Evolutionary conservation across 2,888 invertebrate species (phyloP).

Genomic region (Lymantria monacha): DNA sequence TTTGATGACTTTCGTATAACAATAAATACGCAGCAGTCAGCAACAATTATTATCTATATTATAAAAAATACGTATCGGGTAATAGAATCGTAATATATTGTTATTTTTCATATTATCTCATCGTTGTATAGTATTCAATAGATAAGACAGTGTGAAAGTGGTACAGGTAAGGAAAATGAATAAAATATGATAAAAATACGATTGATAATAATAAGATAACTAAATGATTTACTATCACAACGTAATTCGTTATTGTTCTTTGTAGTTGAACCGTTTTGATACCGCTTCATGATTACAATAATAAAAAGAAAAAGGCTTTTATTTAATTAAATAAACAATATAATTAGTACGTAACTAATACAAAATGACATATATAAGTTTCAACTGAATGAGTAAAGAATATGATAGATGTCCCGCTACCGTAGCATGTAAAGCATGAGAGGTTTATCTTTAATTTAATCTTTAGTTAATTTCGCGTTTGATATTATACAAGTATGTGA

Average conservation of each 20-base stretch:
- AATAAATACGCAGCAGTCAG: not conserved
- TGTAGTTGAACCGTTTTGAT: not conserved
- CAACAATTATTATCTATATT: not conserved
- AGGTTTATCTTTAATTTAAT: too few relatives aligned
- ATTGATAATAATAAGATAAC: not conserved
- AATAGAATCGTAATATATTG: not conserved
- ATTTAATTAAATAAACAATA: too few relatives aligned
- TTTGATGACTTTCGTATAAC: too few relatives aligned
- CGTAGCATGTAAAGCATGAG: too few relatives aligned
- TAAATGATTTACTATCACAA: not conserved
- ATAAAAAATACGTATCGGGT: not conserved
- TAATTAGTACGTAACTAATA: too few relatives aligned
- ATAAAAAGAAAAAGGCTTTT: too few relatives aligned
- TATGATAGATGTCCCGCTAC: too few relatives aligned
- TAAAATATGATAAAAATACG: not conserved
- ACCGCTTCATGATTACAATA: too few relatives aligned
- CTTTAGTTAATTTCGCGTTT: too few relatives aligned
- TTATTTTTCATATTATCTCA: slow-evolving; percentile 3
- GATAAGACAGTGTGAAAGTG: slow-evolving; percentile 9
- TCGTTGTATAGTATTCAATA: slow-evolving; percentile 1
- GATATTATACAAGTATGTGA: too few relatives aligned
- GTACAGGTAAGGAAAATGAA: slow-evolving; percentile 2
- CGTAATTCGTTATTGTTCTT: not conserved
- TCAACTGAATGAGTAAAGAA: too few relatives aligned
- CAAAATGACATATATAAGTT: too few relatives aligned